Percentiles rank a stretch among this genome's conserved stretches.
phyloP scores from a whole-genome alignment of 2,797 vertebrate genomes.

The Dromococcyx pavoninus region DNA sequence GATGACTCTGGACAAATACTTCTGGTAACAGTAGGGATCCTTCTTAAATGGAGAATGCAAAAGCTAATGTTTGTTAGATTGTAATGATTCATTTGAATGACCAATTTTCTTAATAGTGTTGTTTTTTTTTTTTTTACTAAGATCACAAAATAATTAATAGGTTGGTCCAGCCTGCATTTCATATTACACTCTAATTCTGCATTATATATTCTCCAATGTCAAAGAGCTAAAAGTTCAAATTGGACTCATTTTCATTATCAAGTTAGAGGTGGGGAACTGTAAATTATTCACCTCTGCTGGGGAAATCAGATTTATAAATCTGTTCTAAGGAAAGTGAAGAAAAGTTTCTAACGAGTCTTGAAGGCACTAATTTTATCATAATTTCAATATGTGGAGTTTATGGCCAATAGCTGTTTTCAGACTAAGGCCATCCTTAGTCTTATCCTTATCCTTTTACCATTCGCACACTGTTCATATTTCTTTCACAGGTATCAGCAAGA shows the following conservation, averaged over 20 bases:
- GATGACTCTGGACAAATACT: background rate
- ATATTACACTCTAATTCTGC: constrained; percentile 39
- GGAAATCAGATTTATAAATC: constrained; percentile 37
- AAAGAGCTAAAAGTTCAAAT: constrained; percentile 49
- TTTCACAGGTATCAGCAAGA: constrained; percentile 23
- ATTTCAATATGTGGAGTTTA: background rate
- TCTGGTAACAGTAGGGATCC: background rate
- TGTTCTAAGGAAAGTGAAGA: constrained; percentile 22
- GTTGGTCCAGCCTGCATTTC: constrained; percentile 26
- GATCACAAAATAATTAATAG: constrained; percentile 58
- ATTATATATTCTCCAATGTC: constrained; percentile 33
- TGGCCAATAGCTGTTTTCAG: background rate
- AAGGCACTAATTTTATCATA: background rate
- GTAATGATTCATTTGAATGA: constrained; percentile 59
- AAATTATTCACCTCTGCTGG: constrained; percentile 46
- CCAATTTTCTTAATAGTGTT: constrained; percentile 50
- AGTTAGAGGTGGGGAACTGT: constrained; percentile 31
- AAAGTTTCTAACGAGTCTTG: background rate
- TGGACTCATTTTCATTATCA: constrained; percentile 52
- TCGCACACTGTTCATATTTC: background rate
- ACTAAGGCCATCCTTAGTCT: background rate
- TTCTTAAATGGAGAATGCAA: background rate
- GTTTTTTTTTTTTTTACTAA: background rate
- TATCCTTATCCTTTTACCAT: background rate
- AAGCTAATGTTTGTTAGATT: constrained; percentile 63